phyloP scores from a whole-genome alignment of 1,140 invertebrate genomes.

The Drosophila pallidifrons region DNA sequence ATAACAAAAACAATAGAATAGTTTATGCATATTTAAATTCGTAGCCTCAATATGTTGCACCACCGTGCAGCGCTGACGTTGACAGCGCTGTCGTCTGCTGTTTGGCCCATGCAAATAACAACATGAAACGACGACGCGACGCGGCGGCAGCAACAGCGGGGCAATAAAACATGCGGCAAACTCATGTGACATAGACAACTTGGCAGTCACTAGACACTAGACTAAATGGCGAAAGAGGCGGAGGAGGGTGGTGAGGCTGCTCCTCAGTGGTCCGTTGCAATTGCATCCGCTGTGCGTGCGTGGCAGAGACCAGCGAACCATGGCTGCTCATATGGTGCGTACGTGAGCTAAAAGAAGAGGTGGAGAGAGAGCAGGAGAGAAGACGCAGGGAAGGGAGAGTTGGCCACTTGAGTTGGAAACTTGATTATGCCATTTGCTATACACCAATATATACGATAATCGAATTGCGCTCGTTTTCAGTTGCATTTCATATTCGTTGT shows the following conservation, averaged over 20 bases:
- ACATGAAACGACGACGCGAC: constrained; percentile 30
- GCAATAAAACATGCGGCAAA: constrained; percentile 56
- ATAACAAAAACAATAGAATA: background rate
- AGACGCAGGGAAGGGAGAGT: constrained; percentile 22
- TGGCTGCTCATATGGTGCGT: background rate
- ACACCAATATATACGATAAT: constrained; percentile 35
- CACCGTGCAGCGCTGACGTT: constrained; percentile 35
- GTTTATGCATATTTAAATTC: too few species aligned
- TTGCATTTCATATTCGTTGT: constrained; percentile 37
- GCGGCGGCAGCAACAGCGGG: constrained; percentile 13
- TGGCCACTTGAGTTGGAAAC: constrained; percentile 57
- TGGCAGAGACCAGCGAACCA: constrained; percentile 23
- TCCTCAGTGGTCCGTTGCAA: constrained; percentile 48
- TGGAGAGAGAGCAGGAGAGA: background rate
- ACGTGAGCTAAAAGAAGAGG: constrained; percentile 1
- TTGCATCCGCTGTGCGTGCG: constrained; percentile 59
- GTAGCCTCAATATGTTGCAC: constrained; percentile 33
- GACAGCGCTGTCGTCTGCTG: constrained; percentile 49
- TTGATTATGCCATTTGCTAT: constrained; percentile 76
- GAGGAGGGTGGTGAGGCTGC: constrained; percentile 1
- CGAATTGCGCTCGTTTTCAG: constrained; percentile 57
- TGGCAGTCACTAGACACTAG: constrained; percentile 47
- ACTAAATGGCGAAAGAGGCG: background rate
- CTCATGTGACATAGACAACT: constrained; percentile 74
- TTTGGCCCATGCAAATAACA: constrained; percentile 73